Evolutionary conservation across 2,113 vertebrate species (phyloP).

Genomic region (Pseudolaguvia tuberculata): DNA sequence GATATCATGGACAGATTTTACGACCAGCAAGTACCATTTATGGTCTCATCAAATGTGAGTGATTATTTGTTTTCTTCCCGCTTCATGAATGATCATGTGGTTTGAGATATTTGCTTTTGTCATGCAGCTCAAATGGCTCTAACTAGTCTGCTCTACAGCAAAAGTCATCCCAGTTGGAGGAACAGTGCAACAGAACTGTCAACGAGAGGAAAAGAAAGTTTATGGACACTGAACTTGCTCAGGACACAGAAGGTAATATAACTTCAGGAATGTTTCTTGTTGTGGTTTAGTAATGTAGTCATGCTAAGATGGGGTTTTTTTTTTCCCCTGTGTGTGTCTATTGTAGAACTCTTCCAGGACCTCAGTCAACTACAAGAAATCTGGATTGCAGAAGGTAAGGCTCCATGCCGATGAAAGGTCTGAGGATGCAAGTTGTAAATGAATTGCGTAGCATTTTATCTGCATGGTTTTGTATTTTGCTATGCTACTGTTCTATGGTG

Average conservation of each 20-base stretch:
- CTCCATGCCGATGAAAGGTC: slow-evolving; percentile 15
- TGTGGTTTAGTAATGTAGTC: background rate
- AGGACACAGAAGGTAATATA: slow-evolving; percentile 88
- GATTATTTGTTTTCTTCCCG: background rate
- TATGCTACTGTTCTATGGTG: background rate
- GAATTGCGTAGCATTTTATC: background rate
- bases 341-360: slow-evolving; percentile 92
- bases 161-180: slow-evolving; percentile 74
- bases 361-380: slow-evolving; percentile 96
- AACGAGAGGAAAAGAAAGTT: slow-evolving; percentile 89
- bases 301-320: no score
- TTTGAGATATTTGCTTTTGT: background rate
- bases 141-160: slow-evolving; percentile 37
- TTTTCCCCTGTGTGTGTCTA: slow-evolving; percentile 9
- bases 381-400: slow-evolving; percentile 90
- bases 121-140: background rate
- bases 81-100: background rate
- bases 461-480: background rate
- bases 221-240: slow-evolving; percentile 88
- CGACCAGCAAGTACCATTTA: slow-evolving; percentile 93
- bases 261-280: background rate
- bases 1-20: slow-evolving; percentile 93
- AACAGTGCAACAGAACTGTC: slow-evolving; percentile 68
- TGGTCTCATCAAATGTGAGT: slow-evolving; percentile 87
- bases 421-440: background rate